Evolutionary conservation across 2,113 vertebrate species (phyloP).

Genomic region (Carollia perspicillata): DNA sequence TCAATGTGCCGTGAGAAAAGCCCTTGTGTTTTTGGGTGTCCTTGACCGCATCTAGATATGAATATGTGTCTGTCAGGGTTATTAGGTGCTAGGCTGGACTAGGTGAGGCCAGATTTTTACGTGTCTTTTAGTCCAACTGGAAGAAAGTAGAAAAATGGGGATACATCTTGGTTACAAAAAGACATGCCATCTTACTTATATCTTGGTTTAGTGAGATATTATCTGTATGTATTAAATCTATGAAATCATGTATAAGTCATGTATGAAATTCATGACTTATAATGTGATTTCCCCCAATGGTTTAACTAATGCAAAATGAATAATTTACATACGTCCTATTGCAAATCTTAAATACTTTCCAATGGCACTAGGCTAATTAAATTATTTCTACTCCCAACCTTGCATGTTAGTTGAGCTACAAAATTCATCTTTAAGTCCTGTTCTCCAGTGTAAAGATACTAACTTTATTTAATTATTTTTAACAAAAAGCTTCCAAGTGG

Average conservation of each 20-base stretch:
- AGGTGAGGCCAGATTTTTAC: not conserved
- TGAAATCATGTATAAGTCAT: not conserved
- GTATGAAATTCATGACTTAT: not conserved
- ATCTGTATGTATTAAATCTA: not conserved
- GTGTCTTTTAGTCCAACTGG: not conserved
- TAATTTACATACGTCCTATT: conserved; percentile 43
- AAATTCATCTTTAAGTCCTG: conserved; percentile 56
- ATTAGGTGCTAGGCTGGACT: not conserved
- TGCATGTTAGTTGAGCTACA: conserved; percentile 45
- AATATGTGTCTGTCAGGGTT: not conserved
- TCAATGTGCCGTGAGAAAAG: not conserved
- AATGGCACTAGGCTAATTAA: conserved; percentile 41
- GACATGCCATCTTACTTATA: conserved; percentile 12
- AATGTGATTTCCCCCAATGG: conserved; percentile 43
- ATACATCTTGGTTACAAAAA: not conserved
- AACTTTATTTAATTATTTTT: not conserved
- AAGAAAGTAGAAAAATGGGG: not conserved
- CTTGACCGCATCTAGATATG: not conserved
- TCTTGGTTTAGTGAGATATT: conserved; percentile 24
- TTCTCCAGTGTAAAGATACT: conserved; percentile 47
- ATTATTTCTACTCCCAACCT: conserved; percentile 50
- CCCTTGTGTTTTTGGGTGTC: not conserved
- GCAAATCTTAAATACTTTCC: conserved; percentile 57
- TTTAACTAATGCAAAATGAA: conserved; percentile 44
- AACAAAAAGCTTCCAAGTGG: conserved; percentile 30